phyloP scores from a whole-genome alignment of 2,113 vertebrate genomes.

The Epinephelus cyanopodus region DNA sequence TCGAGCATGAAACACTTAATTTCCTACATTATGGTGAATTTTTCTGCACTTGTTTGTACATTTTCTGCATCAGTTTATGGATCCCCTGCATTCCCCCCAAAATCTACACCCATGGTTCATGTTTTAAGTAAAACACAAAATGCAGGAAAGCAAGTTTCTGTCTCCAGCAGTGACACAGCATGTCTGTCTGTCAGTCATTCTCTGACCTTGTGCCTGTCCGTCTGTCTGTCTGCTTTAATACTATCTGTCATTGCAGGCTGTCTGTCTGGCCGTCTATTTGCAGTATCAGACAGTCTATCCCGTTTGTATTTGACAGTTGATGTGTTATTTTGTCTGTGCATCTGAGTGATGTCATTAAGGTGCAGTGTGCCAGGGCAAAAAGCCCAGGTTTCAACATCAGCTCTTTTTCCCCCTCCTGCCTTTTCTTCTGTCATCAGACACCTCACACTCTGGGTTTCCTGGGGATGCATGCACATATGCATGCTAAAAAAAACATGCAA shows the following conservation, averaged over 20 bases:
- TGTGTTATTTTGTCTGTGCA: constrained; percentile 67
- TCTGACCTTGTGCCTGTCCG: constrained; percentile 67
- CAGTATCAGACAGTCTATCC: constrained; percentile 70
- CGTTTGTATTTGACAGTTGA: constrained; percentile 72
- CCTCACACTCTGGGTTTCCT: constrained; percentile 5
- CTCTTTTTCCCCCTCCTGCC: constrained; percentile 16
- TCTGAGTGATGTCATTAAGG: constrained; percentile 79
- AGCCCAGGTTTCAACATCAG: constrained; percentile 61
- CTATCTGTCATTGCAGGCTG: constrained; percentile 66
- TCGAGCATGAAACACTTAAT: too few relatives aligned
- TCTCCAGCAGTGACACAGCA: constrained; percentile 63
- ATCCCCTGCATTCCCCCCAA: too few relatives aligned
- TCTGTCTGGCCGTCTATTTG: constrained; percentile 78
- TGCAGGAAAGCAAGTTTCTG: constrained; percentile 10
- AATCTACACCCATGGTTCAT: too few relatives aligned
- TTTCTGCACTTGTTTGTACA: too few relatives aligned
- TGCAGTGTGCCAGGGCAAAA: constrained; percentile 72
- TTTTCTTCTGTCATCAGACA: constrained; percentile 48
- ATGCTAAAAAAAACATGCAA: constrained; percentile 15
- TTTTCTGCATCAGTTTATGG: too few relatives aligned
- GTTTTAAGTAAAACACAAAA: constrained; percentile 1
- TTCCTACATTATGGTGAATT: too few relatives aligned
- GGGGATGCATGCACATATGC: constrained; percentile 12
- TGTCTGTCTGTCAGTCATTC: constrained; percentile 54
- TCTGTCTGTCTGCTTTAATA: constrained; percentile 68